A percentile compares a stretch with the other conserved stretches of the same genome.
These are phyloP conservation scores for Drosophila anomalata DNA, from an alignment of 2,888 invertebrate species.

Conservation along the genomic window DNA sequence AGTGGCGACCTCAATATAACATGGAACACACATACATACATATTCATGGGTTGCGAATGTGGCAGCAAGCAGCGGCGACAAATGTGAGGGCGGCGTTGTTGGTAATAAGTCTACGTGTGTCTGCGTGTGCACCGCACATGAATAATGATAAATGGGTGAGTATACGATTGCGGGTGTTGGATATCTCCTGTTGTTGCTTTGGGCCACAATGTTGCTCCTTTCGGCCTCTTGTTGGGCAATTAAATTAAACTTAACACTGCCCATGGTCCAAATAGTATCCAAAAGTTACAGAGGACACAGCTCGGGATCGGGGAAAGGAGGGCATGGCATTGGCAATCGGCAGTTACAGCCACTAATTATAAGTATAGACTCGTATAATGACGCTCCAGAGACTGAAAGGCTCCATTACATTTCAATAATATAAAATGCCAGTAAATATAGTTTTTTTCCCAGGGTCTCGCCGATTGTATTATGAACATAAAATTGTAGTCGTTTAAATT, in stretches of 20 bases:
- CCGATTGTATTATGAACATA: not conserved
- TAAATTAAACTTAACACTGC: conserved; percentile 78
- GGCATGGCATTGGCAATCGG: conserved; percentile 46
- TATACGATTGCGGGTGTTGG: conserved; percentile 16
- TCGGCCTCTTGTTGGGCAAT: conserved; percentile 73
- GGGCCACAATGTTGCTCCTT: conserved; percentile 67
- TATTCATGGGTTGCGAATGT: conserved; percentile 24
- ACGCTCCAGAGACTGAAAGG: conserved; percentile 53
- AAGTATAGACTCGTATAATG: conserved; percentile 58
- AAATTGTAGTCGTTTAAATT: no score
- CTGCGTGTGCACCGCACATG: conserved; percentile 16
- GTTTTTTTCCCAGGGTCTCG: not conserved
- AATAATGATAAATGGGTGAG: conserved; percentile 41
- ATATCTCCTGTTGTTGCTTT: conserved; percentile 46
- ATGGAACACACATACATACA: conserved; percentile 29
- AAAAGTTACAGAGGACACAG: conserved; percentile 6
- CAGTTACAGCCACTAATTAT: conserved; percentile 63
- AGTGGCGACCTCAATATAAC: conserved; percentile 32
- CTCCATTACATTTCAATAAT: conserved; percentile 38
- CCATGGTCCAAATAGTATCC: conserved; percentile 29
- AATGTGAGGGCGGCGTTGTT: conserved; percentile 31
- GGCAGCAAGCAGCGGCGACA: conserved; percentile 20
- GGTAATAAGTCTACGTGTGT: conserved; percentile 38
- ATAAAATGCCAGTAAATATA: conserved; percentile 14
- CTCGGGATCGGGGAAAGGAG: conserved; percentile 1